Conservation (phyloP, 2,888 invertebrate species). For the Nomada flava region DNA sequence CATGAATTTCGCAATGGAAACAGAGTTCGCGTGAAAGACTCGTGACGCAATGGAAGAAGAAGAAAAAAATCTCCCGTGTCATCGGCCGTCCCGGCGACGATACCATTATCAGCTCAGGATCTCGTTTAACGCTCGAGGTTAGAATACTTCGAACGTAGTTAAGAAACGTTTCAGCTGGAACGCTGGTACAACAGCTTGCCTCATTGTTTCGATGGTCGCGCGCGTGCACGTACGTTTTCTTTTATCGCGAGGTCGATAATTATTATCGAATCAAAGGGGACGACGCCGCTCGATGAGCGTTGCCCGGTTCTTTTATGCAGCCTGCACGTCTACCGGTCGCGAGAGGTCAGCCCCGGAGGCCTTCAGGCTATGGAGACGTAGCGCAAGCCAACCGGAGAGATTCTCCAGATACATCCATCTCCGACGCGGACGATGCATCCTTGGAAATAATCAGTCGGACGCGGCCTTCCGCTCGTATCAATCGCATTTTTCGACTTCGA, state of each 20-base stretch:
- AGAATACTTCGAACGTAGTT: slow-evolving; percentile 42
- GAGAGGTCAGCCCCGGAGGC: slow-evolving; percentile 64
- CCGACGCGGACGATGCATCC: slow-evolving; percentile 59
- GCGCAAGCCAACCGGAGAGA: slow-evolving; percentile 66
- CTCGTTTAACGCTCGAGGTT: slow-evolving; percentile 39
- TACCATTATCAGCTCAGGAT: slow-evolving; percentile 31
- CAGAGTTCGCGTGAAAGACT: neutral
- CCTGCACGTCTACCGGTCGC: slow-evolving; percentile 50
- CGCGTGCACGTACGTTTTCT: slow-evolving; percentile 12
- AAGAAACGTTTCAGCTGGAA: slow-evolving; percentile 46
- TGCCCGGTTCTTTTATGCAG: slow-evolving; percentile 47
- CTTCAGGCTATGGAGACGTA: slow-evolving; percentile 61
- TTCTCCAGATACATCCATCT: slow-evolving; percentile 62
- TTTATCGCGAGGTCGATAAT: slow-evolving; percentile 61
- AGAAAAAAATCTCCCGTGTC: slow-evolving; percentile 26
- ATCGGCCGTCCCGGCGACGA: slow-evolving; percentile 16
- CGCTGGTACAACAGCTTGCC: slow-evolving; percentile 9
- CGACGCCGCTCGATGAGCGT: slow-evolving; percentile 53
- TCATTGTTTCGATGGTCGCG: slow-evolving; percentile 56
- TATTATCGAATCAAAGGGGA: slow-evolving; percentile 68
- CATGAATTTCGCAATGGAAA: neutral
- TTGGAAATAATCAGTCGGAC: slow-evolving; percentile 69
- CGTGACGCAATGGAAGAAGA: neutral
- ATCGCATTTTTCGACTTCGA: slow-evolving; percentile 44
- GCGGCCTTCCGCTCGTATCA: slow-evolving; percentile 60